Base-by-base conservation (phyloP, 2,888 invertebrate genomes). In the Perithous albicinctus region DNA sequence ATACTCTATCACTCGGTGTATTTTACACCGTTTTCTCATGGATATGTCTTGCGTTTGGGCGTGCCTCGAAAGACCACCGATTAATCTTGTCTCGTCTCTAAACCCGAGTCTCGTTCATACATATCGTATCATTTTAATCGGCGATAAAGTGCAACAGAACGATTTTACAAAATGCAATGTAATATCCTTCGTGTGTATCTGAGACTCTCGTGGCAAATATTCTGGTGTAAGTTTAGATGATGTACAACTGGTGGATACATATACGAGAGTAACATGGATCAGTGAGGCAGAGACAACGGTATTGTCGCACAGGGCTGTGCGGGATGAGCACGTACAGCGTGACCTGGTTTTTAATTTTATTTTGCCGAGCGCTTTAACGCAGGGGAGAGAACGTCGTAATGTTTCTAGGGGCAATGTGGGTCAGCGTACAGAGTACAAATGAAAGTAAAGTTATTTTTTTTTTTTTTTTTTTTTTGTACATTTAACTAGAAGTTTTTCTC, bases 271-370 rank as follows among this genome's bases (percentile, higher is more conserved):
- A 35, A 4, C 2, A 29, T 29, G n/a, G n/a, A n/a, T 1, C 1
- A 23, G 8, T 23, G 7, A n/a, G 7, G 32, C 7, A 23, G 20
- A 23, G 10, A 51, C 10, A 1, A 12, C 29, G 5, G n/a, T 29
- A 35, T 35, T 35, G 35, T 32, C 35, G 20, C 10, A 18, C 59
- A 8, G 59, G 15, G 15, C 15, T 32, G 32, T 6, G 15, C n/a
- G n/a, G 8, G 59, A 59, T 35, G 35, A 59, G 32, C 59, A 32
- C 59, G 67, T 73, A 51, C 64, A 51, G 59, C 51, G 23, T 80
- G 80, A 78, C 83, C 83, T 74, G 67, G 59, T 76, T 80, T 83
- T 77, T 78, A 80, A 73, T 78, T 64, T 70, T 70, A 77, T 78
- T 83, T 78, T 54, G 35, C 29, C 64, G 63, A 35, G 41, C 32